A percentile compares a stretch with the other conserved stretches of the same genome.
phyloP scores from a whole-genome alignment of 1,140 invertebrate species.

The Ooceraea biroi region DNA sequence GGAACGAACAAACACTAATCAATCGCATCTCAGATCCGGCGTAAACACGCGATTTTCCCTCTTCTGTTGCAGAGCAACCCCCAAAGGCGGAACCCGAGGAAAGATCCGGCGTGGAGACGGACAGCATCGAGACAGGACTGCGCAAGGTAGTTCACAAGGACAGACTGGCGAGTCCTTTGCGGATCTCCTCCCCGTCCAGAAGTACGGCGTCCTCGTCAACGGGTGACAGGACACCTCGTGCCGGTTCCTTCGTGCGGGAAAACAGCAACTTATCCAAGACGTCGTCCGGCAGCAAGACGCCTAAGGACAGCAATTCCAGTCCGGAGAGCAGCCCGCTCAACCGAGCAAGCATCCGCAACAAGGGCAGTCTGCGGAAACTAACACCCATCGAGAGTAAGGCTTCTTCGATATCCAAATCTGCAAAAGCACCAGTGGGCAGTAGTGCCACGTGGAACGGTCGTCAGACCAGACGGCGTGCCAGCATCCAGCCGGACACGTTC shows the following conservation, averaged over 20 bases:
- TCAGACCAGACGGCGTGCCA: constrained; percentile 87
- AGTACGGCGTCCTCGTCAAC: constrained; percentile 83
- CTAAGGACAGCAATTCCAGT: constrained; percentile 82
- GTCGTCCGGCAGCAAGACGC: constrained; percentile 79
- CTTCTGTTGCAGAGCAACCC: constrained; percentile 81
- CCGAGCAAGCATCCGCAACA: constrained; percentile 74
- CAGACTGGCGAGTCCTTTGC: constrained; percentile 86
- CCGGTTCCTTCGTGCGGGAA: constrained; percentile 86
- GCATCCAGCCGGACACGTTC: constrained; percentile 90
- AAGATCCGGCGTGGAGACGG: constrained; percentile 88
- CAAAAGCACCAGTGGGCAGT: constrained; percentile 74
- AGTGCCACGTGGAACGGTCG: constrained; percentile 91
- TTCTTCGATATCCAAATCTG: constrained; percentile 68
- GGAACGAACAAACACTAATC: not conserved
- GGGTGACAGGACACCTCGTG: constrained; percentile 82
- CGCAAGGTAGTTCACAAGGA: constrained; percentile 83
- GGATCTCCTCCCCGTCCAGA: constrained; percentile 85
- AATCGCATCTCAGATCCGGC: not conserved
- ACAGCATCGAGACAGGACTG: constrained; percentile 89
- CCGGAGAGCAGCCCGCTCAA: constrained; percentile 82
- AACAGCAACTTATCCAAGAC: constrained; percentile 87
- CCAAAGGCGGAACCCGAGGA: constrained; percentile 82
- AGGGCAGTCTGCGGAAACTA: constrained; percentile 76
- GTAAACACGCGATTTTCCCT: constrained; percentile 8
- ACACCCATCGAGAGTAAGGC: constrained; percentile 84